Percentiles rank a stretch among this genome's conserved stretches.
phyloP scores from a whole-genome alignment of 2,797 vertebrate genomes.

The Spheniscus humboldti region DNA sequence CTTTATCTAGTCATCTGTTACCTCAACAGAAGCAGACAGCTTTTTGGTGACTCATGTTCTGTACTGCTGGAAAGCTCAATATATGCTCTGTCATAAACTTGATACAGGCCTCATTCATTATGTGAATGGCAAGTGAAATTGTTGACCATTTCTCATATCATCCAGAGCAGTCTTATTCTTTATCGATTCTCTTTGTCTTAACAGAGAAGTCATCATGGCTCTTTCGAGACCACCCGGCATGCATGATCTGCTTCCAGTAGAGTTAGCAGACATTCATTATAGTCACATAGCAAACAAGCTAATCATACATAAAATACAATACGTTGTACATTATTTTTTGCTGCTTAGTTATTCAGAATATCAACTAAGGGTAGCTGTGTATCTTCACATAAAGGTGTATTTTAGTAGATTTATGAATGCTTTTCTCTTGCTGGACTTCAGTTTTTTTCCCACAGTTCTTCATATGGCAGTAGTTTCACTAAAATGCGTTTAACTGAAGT shows the following conservation, averaged over 20 bases:
- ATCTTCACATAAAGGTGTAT: neutral
- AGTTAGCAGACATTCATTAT: neutral
- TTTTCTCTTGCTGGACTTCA: neutral
- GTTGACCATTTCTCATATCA: slow-evolving; percentile 41
- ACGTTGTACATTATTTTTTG: neutral
- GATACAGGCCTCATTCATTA: slow-evolving; percentile 42
- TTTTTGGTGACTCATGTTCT: slow-evolving; percentile 25
- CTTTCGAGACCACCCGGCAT: neutral
- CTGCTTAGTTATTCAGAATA: neutral
- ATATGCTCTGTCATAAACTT: neutral
- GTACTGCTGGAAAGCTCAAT: slow-evolving; percentile 1
- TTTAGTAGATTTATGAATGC: neutral
- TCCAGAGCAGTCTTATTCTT: neutral
- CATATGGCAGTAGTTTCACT: neutral
- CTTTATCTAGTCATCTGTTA: slow-evolving; percentile 43
- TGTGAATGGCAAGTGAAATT: slow-evolving; percentile 40
- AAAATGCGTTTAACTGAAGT: neutral
- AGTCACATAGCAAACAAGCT: neutral
- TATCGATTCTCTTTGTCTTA: neutral
- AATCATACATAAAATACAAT: neutral
- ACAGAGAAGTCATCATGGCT: neutral
- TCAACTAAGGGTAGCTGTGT: neutral
- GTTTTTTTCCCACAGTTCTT: neutral
- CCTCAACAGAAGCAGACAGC: slow-evolving; percentile 21
- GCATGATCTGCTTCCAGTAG: neutral